phyloP scores from a whole-genome alignment of 2,797 vertebrate species.

The Gallinago stenura region DNA sequence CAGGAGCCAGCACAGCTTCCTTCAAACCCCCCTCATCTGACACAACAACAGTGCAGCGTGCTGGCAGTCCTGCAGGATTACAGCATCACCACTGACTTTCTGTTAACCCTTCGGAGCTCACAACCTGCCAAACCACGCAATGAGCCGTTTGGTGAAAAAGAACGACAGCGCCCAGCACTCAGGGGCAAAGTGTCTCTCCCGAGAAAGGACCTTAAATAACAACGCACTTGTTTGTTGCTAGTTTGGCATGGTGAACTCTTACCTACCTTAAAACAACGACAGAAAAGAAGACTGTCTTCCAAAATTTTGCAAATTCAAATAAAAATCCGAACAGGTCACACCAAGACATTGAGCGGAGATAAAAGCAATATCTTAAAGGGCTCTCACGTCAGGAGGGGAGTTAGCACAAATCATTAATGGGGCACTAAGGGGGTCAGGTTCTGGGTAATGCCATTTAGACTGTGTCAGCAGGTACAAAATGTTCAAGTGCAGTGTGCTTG shows the following conservation, averaged over 20 bases:
- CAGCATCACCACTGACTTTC: constrained; percentile 17
- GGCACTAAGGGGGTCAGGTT: neutral
- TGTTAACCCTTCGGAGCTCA: constrained; percentile 38
- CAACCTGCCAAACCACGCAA: neutral
- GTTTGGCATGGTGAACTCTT: neutral
- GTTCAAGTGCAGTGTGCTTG: neutral
- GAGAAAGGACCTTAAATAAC: neutral
- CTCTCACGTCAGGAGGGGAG: neutral
- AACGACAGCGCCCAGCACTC: neutral
- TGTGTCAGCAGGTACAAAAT: neutral
- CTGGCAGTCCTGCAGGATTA: constrained; percentile 65
- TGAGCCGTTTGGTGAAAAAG: neutral
- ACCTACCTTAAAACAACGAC: neutral
- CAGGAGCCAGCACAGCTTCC: constrained; percentile 6
- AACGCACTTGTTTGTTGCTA: neutral
- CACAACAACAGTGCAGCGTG: constrained; percentile 55
- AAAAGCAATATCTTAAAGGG: neutral
- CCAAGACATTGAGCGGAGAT: neutral
- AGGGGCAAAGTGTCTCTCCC: neutral
- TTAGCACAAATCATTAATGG: neutral
- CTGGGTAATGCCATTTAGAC: neutral
- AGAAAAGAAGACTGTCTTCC: neutral
- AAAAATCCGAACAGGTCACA: neutral
- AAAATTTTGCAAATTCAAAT: neutral
- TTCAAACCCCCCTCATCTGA: neutral